Percentiles rank a stretch among this genome's conserved stretches.
phyloP scores from a whole-genome alignment of 2,888 invertebrate genomes.

The Drosophila robusta region DNA sequence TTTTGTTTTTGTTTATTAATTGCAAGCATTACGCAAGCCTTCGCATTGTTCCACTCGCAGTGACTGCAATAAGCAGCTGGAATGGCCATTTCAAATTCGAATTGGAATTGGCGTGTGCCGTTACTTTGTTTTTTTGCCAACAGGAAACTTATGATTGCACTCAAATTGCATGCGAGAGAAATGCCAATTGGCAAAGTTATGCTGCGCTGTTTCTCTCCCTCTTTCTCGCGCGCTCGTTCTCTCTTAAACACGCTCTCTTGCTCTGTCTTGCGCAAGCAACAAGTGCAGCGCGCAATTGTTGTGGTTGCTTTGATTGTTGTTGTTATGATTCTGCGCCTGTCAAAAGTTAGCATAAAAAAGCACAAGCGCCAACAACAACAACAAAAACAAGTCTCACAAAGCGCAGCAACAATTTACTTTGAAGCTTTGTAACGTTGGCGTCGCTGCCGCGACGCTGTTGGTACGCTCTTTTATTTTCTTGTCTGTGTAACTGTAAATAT shows the following conservation, averaged over 20 bases:
- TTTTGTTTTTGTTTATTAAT: conserved; percentile 39
- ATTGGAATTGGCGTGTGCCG: conserved; percentile 64
- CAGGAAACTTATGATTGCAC: conserved; percentile 76
- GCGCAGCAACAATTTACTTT: conserved; percentile 55
- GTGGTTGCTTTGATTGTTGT: conserved; percentile 28
- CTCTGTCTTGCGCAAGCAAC: conserved; percentile 40
- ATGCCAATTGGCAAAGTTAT: conserved; percentile 74
- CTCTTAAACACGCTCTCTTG: conserved; percentile 1
- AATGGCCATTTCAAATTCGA: conserved; percentile 26
- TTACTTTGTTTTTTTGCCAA: conserved; percentile 58
- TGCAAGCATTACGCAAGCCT: conserved; percentile 63
- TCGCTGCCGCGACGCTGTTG: conserved; percentile 22
- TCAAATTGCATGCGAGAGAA: conserved; percentile 66
- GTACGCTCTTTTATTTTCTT: conserved; percentile 40
- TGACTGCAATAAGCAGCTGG: conserved; percentile 29
- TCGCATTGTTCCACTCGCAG: conserved; percentile 53
- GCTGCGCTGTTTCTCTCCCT: conserved; percentile 23
- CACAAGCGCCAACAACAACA: conserved; percentile 25
- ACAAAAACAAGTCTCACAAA: conserved; percentile 56
- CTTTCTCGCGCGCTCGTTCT: conserved; percentile 5
- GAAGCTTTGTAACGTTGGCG: conserved; percentile 40
- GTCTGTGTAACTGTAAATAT: conserved; percentile 76
- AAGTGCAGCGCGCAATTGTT: conserved; percentile 51
- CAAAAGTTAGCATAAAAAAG: conserved; percentile 57
- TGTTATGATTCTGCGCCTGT: conserved; percentile 59